A percentile compares a stretch with the other conserved stretches of the same genome.
phyloP scores from a whole-genome alignment of 2,888 invertebrate species.

The Pollenia angustigena region DNA sequence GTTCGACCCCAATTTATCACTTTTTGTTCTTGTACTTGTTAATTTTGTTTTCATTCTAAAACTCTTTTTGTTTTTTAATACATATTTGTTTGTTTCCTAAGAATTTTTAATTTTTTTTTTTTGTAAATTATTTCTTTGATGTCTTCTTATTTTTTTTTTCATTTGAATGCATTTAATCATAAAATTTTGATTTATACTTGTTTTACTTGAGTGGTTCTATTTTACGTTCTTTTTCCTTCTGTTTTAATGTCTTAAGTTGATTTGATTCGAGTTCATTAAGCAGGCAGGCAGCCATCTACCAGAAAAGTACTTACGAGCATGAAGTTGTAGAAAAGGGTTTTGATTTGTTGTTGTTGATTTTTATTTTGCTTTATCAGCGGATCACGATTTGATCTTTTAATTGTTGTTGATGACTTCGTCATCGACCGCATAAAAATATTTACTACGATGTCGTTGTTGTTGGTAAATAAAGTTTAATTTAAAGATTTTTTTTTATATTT shows the following conservation, averaged over 20 bases:
- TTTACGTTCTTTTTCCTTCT: conserved; percentile 24
- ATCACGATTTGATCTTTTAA: conserved; percentile 74
- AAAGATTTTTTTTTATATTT: conserved; percentile 33
- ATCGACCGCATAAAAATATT: conserved; percentile 56
- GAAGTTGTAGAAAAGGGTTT: conserved; percentile 48
- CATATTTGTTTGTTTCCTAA: not conserved
- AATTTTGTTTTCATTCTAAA: not conserved
- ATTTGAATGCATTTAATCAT: conserved; percentile 71
- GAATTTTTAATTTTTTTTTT: conserved; percentile 3
- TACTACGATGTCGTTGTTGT: conserved; percentile 40
- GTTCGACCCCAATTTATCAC: not conserved
- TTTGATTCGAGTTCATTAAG: conserved; percentile 57
- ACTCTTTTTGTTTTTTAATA: not conserved
- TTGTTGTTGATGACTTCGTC: conserved; percentile 71
- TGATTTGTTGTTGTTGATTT: conserved; percentile 44
- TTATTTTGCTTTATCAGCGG: conserved; percentile 60
- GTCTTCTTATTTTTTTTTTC: conserved; percentile 44
- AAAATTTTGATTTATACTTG: conserved; percentile 69
- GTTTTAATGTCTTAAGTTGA: conserved; percentile 35
- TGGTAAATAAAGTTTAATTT: conserved; percentile 58
- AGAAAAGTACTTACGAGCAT: not conserved
- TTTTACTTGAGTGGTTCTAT: conserved; percentile 59
- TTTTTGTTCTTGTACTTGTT: conserved; percentile 4
- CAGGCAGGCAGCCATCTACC: not conserved
- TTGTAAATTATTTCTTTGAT: conserved; percentile 60